phyloP scores from a whole-genome alignment of 2,113 vertebrate genomes.

The Plecotus auritus region DNA sequence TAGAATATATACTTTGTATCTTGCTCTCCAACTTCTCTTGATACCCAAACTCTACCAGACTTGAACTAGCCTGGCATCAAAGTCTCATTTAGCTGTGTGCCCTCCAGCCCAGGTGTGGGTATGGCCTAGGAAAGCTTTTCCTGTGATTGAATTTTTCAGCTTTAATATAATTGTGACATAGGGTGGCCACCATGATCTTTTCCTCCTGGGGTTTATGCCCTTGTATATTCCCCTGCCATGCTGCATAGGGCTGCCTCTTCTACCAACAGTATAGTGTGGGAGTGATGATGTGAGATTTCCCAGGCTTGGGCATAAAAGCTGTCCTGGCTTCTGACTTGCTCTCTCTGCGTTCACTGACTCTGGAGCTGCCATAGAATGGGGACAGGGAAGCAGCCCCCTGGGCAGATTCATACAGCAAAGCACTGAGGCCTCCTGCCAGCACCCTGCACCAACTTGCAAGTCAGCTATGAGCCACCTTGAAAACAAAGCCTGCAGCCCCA shows the following conservation, averaged over 20 bases:
- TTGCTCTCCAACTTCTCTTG: not conserved
- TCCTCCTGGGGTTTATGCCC: no score
- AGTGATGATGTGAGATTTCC: not conserved
- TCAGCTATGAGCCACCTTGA: not conserved
- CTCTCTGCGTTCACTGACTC: not conserved
- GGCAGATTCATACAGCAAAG: not conserved
- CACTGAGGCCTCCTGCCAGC: rapidly evolving
- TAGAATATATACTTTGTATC: not conserved
- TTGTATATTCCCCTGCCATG: not conserved
- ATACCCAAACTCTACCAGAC: not conserved
- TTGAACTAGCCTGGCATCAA: not conserved
- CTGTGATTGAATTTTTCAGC: not conserved
- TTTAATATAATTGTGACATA: not conserved
- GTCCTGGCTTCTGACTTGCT: not conserved
- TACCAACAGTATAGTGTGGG: not conserved
- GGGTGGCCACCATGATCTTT: not conserved
- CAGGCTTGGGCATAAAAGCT: not conserved
- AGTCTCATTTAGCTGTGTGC: rapidly evolving
- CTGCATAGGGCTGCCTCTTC: not conserved
- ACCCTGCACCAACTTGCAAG: not conserved
- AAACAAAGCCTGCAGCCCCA: not conserved
- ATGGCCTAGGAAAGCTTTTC: not conserved
- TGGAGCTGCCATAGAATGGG: not conserved
- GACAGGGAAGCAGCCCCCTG: not conserved
- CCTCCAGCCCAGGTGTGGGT: not conserved